Evolutionary conservation across 2,888 invertebrate species (phyloP).

Genomic region (Volucella bombylans): DNA sequence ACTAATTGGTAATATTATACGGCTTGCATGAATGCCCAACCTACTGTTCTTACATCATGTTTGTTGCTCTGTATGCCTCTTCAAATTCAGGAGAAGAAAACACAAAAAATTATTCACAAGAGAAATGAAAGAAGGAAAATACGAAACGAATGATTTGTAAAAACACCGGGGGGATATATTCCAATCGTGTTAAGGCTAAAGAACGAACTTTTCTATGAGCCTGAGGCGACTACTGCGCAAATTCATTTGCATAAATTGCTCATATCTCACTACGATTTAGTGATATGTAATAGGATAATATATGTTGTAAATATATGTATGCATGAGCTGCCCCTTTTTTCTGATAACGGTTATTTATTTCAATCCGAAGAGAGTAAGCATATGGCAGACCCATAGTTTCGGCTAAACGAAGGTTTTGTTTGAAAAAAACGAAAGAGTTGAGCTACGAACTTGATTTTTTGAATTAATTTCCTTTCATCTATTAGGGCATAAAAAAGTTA

Average conservation of each 20-base stretch:
- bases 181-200: not conserved
- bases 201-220: slow-evolving; percentile 30
- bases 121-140: slow-evolving; percentile 21
- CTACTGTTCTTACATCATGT: slow-evolving; percentile 69
- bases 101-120: not conserved
- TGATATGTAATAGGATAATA: slow-evolving; percentile 49
- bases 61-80: slow-evolving; percentile 41
- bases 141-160: slow-evolving; percentile 6
- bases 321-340: slow-evolving; percentile 8
- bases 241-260: slow-evolving; percentile 67
- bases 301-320: slow-evolving; percentile 16
- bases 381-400: not conserved
- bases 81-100: slow-evolving; percentile 20
- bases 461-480: slow-evolving; percentile 39
- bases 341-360: slow-evolving; percentile 54
- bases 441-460: slow-evolving; percentile 46
- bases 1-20: slow-evolving; percentile 71
- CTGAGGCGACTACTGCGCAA: slow-evolving; percentile 1
- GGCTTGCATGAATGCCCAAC: slow-evolving; percentile 64
- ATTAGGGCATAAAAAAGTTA: slow-evolving; percentile 16
- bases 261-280: slow-evolving; percentile 60
- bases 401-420: not conserved
- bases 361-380: not conserved
- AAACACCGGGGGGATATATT: slow-evolving; percentile 22
- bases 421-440: slow-evolving; percentile 53